Evolutionary conservation across 2,113 vertebrate genomes (phyloP).

Genomic region (Odontophorus gujanensis): DNA sequence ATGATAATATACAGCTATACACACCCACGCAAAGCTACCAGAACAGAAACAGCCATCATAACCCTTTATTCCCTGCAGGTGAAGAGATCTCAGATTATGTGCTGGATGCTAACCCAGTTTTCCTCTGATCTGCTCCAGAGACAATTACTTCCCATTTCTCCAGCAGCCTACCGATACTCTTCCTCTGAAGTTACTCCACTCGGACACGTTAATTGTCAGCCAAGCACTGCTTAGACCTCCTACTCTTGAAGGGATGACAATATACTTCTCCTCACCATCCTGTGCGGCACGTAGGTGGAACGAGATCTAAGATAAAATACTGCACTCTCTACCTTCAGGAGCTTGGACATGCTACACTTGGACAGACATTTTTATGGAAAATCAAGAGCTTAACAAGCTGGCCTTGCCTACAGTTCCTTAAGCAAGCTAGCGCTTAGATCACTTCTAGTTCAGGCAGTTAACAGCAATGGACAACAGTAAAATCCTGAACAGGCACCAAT

Average conservation of each 20-base stretch:
- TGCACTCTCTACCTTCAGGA: conserved; percentile 4
- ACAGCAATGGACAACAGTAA: not conserved
- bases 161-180: not conserved
- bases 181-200: not conserved
- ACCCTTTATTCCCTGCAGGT: not conserved
- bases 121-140: not conserved
- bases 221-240: conserved; percentile 37
- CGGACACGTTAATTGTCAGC: not conserved
- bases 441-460: not conserved
- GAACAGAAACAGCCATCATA: not conserved
- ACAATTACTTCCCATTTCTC: not conserved
- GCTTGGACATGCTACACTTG: not conserved
- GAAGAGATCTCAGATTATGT: not conserved
- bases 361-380: not conserved
- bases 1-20: not conserved
- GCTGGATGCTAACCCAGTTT: not conserved
- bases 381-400: not conserved
- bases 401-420: not conserved
- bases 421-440: not conserved
- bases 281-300: conserved; percentile 16
- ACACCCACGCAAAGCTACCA: not conserved
- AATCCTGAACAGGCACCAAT: not conserved
- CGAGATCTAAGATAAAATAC: conserved; percentile 20
- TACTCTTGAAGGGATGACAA: conserved; percentile 35
- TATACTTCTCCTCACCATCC: not conserved